phyloP scores from a whole-genome alignment of 2,888 invertebrate species.

The Aplocera efformata region DNA sequence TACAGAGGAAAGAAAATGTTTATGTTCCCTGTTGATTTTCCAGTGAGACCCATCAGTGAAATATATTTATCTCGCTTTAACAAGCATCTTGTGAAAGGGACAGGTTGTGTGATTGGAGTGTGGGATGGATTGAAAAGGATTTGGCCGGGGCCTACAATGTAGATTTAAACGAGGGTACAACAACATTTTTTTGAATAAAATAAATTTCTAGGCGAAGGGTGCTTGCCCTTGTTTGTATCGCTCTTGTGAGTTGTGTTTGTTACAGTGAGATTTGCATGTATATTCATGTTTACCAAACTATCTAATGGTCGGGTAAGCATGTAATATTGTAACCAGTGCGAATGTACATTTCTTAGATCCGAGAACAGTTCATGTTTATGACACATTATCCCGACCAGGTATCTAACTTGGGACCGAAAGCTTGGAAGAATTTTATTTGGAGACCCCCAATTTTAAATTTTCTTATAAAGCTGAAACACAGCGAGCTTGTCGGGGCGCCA shows the following conservation, averaged over 20 bases:
- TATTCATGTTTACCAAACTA: too few relatives aligned
- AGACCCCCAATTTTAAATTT: too few relatives aligned
- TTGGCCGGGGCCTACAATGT: conserved; percentile 33
- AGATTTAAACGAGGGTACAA: conserved; percentile 30
- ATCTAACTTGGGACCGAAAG: too few relatives aligned
- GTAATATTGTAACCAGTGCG: too few relatives aligned
- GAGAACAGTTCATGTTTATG: too few relatives aligned
- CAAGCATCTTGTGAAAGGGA: conserved; percentile 32
- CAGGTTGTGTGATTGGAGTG: conserved; percentile 31
- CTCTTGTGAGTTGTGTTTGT: background rate
- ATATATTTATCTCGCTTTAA: conserved; percentile 37
- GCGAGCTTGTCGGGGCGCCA: too few relatives aligned
- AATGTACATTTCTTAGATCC: too few relatives aligned
- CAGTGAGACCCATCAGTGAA: conserved; percentile 43
- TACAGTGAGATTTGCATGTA: background rate
- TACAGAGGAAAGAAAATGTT: conserved; percentile 58
- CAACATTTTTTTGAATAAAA: conserved; percentile 24
- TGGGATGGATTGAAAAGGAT: conserved; percentile 52
- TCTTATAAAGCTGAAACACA: too few relatives aligned
- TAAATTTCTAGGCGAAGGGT: conserved; percentile 25
- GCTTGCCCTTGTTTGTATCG: conserved; percentile 15
- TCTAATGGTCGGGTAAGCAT: too few relatives aligned
- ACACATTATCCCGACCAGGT: too few relatives aligned
- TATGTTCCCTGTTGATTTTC: conserved; percentile 61
- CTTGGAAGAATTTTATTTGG: too few relatives aligned